Conservation (phyloP, 1,140 invertebrate genomes). For the Schlechtendalia chinensis region DNA sequence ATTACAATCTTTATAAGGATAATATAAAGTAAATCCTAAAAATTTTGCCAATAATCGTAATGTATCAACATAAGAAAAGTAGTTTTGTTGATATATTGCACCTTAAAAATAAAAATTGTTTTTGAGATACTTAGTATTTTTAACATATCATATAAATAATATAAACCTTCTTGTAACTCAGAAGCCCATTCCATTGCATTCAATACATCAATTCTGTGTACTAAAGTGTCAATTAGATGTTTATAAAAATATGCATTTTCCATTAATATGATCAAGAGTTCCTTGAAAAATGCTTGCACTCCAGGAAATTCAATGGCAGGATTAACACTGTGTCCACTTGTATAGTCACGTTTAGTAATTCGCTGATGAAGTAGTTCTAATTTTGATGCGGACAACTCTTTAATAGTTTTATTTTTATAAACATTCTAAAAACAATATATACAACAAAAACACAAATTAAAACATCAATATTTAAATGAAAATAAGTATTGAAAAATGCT, state of each 20-base stretch:
- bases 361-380: conserved; percentile 40
- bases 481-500: background rate
- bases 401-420: conserved; percentile 36
- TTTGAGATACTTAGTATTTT: background rate
- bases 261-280: background rate
- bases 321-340: conserved; percentile 35
- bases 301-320: conserved; percentile 41
- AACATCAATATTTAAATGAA: background rate
- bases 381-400: conserved; percentile 30
- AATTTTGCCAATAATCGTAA: conserved; percentile 31
- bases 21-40: conserved; percentile 20
- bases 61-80: conserved; percentile 34
- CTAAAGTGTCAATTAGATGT: conserved; percentile 39
- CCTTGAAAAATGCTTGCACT: conserved; percentile 30
- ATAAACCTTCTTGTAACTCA: conserved; percentile 38
- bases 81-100: conserved; percentile 24
- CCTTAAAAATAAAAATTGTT: conserved; percentile 5
- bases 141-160: background rate
- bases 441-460: background rate
- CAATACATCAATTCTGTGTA: conserved; percentile 34
- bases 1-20: conserved; percentile 31
- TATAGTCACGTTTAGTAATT: conserved; percentile 45
- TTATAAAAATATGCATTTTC: conserved; percentile 15
- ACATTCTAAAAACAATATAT: conserved; percentile 12
- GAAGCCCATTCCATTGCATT: conserved; percentile 42